Conservation (phyloP, 2,113 vertebrate genomes). For the Cyprinodon variegatus region DNA sequence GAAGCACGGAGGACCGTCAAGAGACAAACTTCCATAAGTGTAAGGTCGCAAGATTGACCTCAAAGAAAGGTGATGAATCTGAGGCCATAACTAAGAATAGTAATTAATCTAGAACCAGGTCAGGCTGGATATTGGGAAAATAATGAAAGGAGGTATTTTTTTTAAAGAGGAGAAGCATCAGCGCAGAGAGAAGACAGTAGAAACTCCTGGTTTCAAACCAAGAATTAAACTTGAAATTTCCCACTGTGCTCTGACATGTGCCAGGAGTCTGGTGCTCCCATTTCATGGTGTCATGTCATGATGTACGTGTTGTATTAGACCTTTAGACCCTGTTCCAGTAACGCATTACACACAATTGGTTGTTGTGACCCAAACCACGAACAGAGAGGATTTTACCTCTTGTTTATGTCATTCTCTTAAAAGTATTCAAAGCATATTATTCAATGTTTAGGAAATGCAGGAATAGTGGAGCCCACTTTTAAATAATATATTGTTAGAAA, state of each 20-base stretch:
- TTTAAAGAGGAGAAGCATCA: background rate
- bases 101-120: background rate
- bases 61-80: constrained; percentile 6
- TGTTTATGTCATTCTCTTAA: background rate
- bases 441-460: background rate
- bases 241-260: background rate
- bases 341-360: background rate
- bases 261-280: background rate
- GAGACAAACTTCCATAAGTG: constrained; percentile 16
- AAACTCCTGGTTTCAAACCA: background rate
- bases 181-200: background rate
- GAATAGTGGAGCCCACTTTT: too few relatives aligned
- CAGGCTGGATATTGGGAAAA: background rate
- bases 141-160: background rate
- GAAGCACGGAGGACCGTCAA: constrained; percentile 23
- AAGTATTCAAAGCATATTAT: background rate
- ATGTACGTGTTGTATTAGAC: background rate
- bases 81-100: background rate
- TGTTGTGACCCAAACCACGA: background rate
- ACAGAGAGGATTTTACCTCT: background rate
- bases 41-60: constrained; percentile 15
- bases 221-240: background rate
- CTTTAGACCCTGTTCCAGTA: background rate
- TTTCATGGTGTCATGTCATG: constrained; percentile 8
- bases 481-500: too few relatives aligned